A percentile compares a stretch with the other conserved stretches of the same genome.
Conservation (phyloP, 2,797 vertebrate genomes). For the Melopsittacus undulatus region DNA sequence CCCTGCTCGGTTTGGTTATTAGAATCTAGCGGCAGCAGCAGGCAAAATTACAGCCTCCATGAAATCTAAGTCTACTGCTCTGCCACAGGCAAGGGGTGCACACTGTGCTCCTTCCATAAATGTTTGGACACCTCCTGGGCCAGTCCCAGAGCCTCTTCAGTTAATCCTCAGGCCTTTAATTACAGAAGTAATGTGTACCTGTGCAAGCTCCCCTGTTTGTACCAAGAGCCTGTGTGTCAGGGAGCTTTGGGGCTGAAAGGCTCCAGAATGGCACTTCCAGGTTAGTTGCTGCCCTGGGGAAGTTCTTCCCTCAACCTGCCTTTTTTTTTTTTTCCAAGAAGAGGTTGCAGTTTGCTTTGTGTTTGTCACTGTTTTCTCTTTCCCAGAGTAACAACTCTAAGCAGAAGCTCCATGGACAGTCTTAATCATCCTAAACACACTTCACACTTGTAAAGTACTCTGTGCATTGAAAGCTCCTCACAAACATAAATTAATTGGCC, state of each 20-base stretch:
- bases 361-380: neutral
- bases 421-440: neutral
- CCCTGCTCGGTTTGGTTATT: slow-evolving; percentile 36
- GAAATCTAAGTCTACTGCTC: slow-evolving; percentile 8
- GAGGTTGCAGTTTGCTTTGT: fast-evolving
- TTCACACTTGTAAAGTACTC: neutral
- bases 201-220: neutral
- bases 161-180: neutral
- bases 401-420: neutral
- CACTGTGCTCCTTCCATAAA: neutral
- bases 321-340: neutral
- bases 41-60: slow-evolving; percentile 7
- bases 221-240: neutral
- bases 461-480: neutral
- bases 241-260: neutral
- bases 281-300: neutral
- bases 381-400: neutral
- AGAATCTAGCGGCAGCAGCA: neutral
- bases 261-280: neutral
- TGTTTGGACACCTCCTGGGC: neutral
- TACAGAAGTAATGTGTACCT: neutral
- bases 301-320: neutral
- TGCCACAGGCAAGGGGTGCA: neutral
- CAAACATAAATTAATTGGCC: neutral
- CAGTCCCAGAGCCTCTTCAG: neutral